A percentile compares a stretch with the other conserved stretches of the same genome.
Conservation (phyloP, 2,888 invertebrate species). For the Halictus ligatus region DNA sequence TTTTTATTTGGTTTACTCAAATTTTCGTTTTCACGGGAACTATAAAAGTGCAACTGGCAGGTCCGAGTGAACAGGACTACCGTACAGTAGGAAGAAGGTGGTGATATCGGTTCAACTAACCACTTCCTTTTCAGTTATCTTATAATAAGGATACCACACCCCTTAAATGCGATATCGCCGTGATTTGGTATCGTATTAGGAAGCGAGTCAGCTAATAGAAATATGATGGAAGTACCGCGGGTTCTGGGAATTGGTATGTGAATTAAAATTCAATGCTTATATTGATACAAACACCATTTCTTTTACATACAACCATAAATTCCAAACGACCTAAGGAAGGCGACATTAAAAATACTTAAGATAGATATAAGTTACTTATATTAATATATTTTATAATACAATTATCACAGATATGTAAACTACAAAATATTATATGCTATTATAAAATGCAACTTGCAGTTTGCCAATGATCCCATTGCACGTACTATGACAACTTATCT, state of each 20-base stretch:
- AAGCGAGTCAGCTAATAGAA: background rate
- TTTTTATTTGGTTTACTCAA: background rate
- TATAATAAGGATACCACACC: background rate
- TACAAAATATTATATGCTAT: constrained; percentile 81
- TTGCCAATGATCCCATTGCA: constrained; percentile 74
- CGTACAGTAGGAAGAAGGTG: constrained; percentile 17
- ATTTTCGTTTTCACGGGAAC: background rate
- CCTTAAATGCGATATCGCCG: background rate
- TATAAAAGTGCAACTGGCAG: background rate
- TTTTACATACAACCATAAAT: constrained; percentile 54
- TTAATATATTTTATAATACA: constrained; percentile 79
- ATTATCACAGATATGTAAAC: constrained; percentile 84
- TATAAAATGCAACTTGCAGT: constrained; percentile 79
- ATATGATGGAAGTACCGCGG: no score
- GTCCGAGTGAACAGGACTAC: background rate
- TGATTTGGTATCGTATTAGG: background rate
- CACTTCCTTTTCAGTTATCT: constrained; percentile 72
- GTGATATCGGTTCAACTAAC: constrained; percentile 70
- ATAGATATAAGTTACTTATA: constrained; percentile 79
- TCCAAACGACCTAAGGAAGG: constrained; percentile 54
- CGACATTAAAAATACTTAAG: constrained; percentile 57
- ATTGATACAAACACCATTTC: constrained; percentile 42
- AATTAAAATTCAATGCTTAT: constrained; percentile 25
- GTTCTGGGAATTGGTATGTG: constrained; percentile 1
- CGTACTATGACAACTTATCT: constrained; percentile 69